phyloP scores from a whole-genome alignment of 2,888 invertebrate genomes.

The Drosophila mimetica region DNA sequence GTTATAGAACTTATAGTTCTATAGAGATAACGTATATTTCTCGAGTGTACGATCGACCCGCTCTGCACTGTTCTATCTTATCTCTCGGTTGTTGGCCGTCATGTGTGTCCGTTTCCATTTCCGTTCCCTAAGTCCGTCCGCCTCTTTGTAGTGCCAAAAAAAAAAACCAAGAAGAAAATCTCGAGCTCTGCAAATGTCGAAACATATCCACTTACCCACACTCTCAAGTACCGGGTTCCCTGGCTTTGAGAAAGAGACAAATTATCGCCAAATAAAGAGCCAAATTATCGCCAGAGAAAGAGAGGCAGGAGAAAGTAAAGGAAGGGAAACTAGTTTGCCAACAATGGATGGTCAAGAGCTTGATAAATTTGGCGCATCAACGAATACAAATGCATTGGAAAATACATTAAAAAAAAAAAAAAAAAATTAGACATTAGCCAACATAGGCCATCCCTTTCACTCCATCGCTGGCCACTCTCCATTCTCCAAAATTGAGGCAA shows the following conservation, averaged over 20 bases:
- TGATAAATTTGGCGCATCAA: slow-evolving; percentile 38
- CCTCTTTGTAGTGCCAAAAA: slow-evolving; percentile 22
- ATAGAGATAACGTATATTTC: background rate
- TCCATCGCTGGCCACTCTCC: slow-evolving; percentile 16
- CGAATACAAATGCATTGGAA: slow-evolving; percentile 35
- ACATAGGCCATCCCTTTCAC: slow-evolving; percentile 30
- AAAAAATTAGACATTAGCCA: slow-evolving; percentile 67
- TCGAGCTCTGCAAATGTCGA: slow-evolving; percentile 42
- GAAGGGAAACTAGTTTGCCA: slow-evolving; percentile 60
- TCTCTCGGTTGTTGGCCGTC: slow-evolving; percentile 42
- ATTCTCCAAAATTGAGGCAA: background rate
- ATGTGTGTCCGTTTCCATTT: slow-evolving; percentile 72
- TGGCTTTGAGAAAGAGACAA: background rate
- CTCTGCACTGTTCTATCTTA: slow-evolving; percentile 1
- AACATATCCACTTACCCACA: slow-evolving; percentile 5
- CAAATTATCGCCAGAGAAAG: background rate
- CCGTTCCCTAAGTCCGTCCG: slow-evolving; percentile 56
- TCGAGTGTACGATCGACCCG: slow-evolving; percentile 6
- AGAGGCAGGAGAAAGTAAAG: background rate
- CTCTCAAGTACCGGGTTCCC: background rate
- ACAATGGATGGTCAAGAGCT: slow-evolving; percentile 55
- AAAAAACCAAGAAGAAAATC: slow-evolving; percentile 51
- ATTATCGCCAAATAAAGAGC: background rate
- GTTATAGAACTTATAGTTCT: no score
- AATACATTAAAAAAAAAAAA: slow-evolving; percentile 46